A percentile compares a stretch with the other conserved stretches of the same genome.
Conservation (phyloP, 2,113 vertebrate species). For the Alligator mississippiensis region DNA sequence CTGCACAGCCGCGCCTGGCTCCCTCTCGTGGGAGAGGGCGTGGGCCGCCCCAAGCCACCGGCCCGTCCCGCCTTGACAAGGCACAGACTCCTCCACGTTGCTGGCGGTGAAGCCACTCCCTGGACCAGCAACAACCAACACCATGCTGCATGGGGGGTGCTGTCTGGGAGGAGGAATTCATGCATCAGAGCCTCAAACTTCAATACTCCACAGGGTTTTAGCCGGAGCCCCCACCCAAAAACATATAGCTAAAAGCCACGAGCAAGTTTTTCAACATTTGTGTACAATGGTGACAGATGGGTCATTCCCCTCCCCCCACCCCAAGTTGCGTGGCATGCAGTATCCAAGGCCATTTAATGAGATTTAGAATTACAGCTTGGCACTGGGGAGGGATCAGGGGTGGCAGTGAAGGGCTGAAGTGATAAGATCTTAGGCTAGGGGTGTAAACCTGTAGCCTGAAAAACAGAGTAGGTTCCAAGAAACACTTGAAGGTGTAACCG, state of each 20-base stretch:
- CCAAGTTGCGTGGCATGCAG: not conserved
- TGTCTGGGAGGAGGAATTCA: too few relatives aligned
- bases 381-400: not conserved
- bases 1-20: too few relatives aligned
- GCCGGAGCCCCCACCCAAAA: too few relatives aligned
- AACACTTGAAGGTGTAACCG: too few relatives aligned
- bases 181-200: too few relatives aligned
- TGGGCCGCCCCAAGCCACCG: not conserved
- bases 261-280: too few relatives aligned
- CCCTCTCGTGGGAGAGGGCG: not conserved
- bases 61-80: not conserved
- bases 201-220: too few relatives aligned
- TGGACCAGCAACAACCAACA: rapidly evolving
- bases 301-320: not conserved
- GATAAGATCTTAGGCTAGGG: not conserved
- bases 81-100: not conserved
- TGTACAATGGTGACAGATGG: not conserved
- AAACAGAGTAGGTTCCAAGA: too few relatives aligned
- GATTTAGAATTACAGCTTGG: not conserved
- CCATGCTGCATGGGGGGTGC: too few relatives aligned
- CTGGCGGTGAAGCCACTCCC: not conserved
- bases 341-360: not conserved
- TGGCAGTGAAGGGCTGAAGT: not conserved
- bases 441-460: not conserved
- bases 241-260: not conserved